Conservation (phyloP, 2,113 vertebrate genomes). For the zebrafish (Danio rerio) region DNA sequence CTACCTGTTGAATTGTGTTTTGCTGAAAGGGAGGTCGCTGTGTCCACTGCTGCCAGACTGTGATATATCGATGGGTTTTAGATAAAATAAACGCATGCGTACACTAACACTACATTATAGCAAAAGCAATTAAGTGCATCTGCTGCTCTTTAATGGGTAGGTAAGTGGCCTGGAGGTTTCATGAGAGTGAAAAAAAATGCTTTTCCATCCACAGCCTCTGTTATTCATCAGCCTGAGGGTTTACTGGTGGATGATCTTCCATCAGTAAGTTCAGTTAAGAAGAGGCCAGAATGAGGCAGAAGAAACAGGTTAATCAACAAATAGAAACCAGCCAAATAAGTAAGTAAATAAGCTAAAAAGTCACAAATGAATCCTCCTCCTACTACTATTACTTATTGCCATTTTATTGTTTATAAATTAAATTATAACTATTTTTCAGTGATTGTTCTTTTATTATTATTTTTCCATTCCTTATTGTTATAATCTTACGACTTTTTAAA, state of each 20-base stretch:
- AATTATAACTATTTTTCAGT: too few relatives aligned
- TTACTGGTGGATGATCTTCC: constrained; percentile 30
- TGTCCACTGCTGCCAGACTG: constrained; percentile 12
- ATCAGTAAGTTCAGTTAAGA: neutral
- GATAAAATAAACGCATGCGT: constrained; percentile 12
- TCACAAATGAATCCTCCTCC: too few relatives aligned
- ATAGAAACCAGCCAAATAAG: too few relatives aligned
- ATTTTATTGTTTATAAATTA: too few relatives aligned
- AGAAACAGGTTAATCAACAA: too few relatives aligned
- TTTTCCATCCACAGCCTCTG: constrained; percentile 52
- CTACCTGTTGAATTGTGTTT: constrained; percentile 24
- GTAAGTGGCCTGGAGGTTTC: constrained; percentile 68
- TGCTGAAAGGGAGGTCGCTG: constrained; percentile 22
- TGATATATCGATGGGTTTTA: constrained; percentile 15
- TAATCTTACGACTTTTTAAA: too few relatives aligned
- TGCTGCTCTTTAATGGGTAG: constrained; percentile 68
- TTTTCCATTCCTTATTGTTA: too few relatives aligned
- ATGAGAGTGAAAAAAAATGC: constrained; percentile 45
- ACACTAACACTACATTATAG: constrained; percentile 40
- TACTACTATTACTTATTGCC: too few relatives aligned
- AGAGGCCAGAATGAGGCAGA: too few relatives aligned
- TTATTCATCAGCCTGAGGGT: constrained; percentile 24
- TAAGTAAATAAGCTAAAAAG: too few relatives aligned
- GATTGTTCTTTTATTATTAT: too few relatives aligned
- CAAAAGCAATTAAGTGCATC: constrained; percentile 66